Percentiles rank a stretch among this genome's conserved stretches.
Conservation (phyloP, 23 tunicate genomes). For the Botrylloides violaceus region DNA sequence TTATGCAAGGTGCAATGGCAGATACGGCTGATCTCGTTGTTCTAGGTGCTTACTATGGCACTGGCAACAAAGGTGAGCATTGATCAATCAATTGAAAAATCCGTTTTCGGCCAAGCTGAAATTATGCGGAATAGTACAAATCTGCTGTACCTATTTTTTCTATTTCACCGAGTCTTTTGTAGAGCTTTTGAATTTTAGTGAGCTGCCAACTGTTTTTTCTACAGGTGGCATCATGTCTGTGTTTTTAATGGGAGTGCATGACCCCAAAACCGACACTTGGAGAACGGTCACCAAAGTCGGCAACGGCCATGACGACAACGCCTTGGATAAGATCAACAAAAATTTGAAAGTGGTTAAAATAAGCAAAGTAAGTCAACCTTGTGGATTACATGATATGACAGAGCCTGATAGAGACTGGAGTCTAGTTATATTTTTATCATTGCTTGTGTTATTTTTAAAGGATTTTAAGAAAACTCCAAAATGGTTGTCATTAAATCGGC, state of each 20-base stretch:
- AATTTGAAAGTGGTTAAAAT: conserved; percentile 63
- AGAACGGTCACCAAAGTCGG: conserved; percentile 90
- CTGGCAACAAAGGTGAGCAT: conserved; percentile 74
- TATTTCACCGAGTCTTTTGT: too few species aligned
- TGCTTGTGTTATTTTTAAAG: neutral
- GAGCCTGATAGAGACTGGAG: too few species aligned
- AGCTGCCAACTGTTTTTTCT: too few species aligned
- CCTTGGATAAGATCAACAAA: conserved; percentile 74
- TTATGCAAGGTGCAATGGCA: conserved; percentile 95
- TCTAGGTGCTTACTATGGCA: conserved; percentile 87
- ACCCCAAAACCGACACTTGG: conserved; percentile 53
- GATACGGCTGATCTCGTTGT: conserved; percentile 95
- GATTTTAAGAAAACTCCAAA: conserved; percentile 55
- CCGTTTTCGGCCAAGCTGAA: too few species aligned
- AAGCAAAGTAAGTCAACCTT: conserved; percentile 29
- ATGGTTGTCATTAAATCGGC: conserved; percentile 60
- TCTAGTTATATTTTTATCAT: too few species aligned
- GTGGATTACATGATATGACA: too few species aligned
- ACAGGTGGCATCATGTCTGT: conserved; percentile 83
- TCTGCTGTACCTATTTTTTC: too few species aligned
- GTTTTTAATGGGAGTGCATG: conserved; percentile 85
- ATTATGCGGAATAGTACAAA: too few species aligned
- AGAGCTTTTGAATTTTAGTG: neutral
- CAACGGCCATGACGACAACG: conserved; percentile 91
- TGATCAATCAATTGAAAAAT: too few species aligned